phyloP scores from a whole-genome alignment of 37 sponge, comb jelly and placozoan genomes.

The Lycopodina hypogea region DNA sequence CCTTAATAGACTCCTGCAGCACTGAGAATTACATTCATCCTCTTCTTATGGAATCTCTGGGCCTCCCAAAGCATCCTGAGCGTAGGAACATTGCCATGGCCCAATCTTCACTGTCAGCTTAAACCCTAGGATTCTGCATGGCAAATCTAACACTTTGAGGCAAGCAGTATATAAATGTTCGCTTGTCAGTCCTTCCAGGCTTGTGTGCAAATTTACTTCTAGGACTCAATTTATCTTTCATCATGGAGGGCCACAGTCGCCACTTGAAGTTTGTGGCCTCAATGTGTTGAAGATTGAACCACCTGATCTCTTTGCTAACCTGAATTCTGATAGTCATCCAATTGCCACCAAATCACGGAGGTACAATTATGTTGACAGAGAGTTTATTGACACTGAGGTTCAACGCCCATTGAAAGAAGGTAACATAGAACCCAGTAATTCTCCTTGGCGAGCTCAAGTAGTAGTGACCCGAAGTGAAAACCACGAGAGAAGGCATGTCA shows the following conservation, averaged over 20 bases:
- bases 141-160: not conserved
- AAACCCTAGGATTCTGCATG: not conserved
- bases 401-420: slow-evolving; percentile 2
- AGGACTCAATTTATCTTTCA: too few relatives aligned
- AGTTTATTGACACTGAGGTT: slow-evolving; percentile 8
- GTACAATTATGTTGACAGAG: slow-evolving; percentile 4
- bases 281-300: slow-evolving; percentile 7
- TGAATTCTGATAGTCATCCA: slow-evolving; percentile 5
- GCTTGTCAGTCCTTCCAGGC: not conserved
- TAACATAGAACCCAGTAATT: slow-evolving; percentile 4
- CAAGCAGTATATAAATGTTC: not conserved
- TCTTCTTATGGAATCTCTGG: not conserved
- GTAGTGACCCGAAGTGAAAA: slow-evolving; percentile 9
- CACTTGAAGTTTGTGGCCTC: not conserved
- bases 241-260: too few relatives aligned
- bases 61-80: not conserved
- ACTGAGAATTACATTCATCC: slow-evolving; percentile 1
- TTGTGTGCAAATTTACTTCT: not conserved
- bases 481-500: slow-evolving; percentile 6
- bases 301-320: slow-evolving; percentile 8
- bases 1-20: slow-evolving; percentile 6
- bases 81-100: too few relatives aligned
- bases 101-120: too few relatives aligned
- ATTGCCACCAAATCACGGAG: slow-evolving; percentile 19
- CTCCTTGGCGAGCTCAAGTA: slow-evolving; percentile 16